Percentiles rank a stretch among this genome's conserved stretches.
Evolutionary conservation across 2,888 invertebrate genomes (phyloP).

Genomic region (Thecocarcelia acutangulata): DNA sequence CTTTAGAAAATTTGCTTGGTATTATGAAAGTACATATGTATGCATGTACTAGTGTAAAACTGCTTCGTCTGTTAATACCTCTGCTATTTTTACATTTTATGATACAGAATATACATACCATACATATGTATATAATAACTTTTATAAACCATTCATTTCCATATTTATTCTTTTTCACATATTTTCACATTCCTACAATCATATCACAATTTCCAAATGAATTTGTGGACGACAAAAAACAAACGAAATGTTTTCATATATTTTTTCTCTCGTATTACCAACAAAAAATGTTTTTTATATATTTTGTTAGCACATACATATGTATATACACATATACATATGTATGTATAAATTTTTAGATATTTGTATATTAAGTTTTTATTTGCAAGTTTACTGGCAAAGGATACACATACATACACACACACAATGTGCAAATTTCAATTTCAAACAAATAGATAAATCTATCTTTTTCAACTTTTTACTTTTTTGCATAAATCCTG

Average conservation of each 20-base stretch:
- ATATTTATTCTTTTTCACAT: constrained; percentile 48
- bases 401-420: constrained; percentile 7
- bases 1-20: no score
- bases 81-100: background rate
- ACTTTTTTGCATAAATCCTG: constrained; percentile 19
- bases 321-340: no score
- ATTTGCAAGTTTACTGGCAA: constrained; percentile 28
- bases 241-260: constrained; percentile 5
- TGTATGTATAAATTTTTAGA: no score
- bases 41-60: no score
- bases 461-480: constrained; percentile 31
- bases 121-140: constrained; percentile 50
- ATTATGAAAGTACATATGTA: no score
- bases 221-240: constrained; percentile 34
- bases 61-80: background rate
- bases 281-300: no score
- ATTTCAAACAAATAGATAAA: constrained; percentile 62
- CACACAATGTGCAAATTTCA: constrained; percentile 58
- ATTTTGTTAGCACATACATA: constrained; percentile 5
- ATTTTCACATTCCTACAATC: constrained; percentile 55
- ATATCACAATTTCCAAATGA: constrained; percentile 54
- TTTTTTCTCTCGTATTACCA: background rate
- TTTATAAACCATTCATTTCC: constrained; percentile 55
- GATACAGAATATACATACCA: constrained; percentile 56
- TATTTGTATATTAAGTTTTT: constrained; percentile 33